phyloP scores from a whole-genome alignment of 2,797 vertebrate genomes.

The Propithecus perrieri region DNA sequence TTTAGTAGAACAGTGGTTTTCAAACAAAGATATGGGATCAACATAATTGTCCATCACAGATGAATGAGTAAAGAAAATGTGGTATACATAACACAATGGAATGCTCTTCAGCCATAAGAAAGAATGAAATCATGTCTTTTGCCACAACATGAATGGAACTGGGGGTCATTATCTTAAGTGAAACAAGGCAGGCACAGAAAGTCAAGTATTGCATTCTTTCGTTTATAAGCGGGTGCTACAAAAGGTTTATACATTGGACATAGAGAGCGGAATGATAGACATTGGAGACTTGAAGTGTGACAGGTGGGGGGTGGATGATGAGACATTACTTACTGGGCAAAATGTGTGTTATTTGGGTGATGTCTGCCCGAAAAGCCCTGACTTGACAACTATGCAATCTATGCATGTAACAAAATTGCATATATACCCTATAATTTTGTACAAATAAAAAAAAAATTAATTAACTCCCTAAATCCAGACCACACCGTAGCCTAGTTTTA shows the following conservation, averaged over 20 bases:
- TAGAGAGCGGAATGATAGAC: too few species aligned
- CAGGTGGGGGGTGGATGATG: background rate
- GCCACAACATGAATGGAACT: background rate
- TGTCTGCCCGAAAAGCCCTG: background rate
- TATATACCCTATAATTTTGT: background rate
- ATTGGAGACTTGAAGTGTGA: background rate
- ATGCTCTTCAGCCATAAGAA: background rate
- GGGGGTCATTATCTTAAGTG: background rate
- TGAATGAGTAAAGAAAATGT: background rate
- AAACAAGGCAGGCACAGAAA: background rate
- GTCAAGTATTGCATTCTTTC: background rate
- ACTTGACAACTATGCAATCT: background rate
- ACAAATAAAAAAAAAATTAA: background rate
- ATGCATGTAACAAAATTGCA: background rate
- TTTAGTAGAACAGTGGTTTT: background rate
- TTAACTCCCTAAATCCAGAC: background rate
- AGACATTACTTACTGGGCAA: background rate
- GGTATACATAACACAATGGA: background rate
- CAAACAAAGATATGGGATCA: background rate
- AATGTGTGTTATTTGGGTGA: background rate
- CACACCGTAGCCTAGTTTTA: rapidly evolving
- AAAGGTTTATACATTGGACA: background rate
- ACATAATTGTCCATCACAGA: background rate
- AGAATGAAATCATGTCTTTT: background rate
- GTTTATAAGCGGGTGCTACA: background rate